Evolutionary conservation across 1,140 invertebrate genomes (phyloP).

Genomic region (Cheumatopsyche charites): DNA sequence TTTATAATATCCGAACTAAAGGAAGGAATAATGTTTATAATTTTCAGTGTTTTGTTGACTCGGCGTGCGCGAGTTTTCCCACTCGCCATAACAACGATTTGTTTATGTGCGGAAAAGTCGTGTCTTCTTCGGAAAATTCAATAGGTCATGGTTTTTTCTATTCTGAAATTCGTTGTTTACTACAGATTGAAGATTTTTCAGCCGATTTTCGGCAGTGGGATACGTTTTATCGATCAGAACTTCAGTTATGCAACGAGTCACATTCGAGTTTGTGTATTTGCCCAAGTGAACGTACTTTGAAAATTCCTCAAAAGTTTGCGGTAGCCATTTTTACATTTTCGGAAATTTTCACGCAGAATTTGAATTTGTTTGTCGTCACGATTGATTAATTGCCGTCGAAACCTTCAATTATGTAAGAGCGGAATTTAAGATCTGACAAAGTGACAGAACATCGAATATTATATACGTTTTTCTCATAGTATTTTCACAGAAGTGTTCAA

Average conservation of each 20-base stretch:
- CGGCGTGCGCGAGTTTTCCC: background rate
- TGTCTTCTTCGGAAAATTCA: background rate
- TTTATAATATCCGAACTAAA: too few relatives aligned
- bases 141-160: conserved; percentile 3
- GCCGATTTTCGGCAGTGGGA: too few relatives aligned
- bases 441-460: too few relatives aligned
- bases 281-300: background rate
- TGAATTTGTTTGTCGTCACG: background rate
- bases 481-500: too few relatives aligned
- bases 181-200: background rate
- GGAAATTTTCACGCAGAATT: conserved; percentile 1
- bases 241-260: conserved; percentile 10
- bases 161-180: background rate
- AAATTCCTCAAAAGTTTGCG: background rate
- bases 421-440: too few relatives aligned
- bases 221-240: background rate
- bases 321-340: background rate
- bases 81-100: conserved; percentile 14
- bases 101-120: conserved; percentile 5
- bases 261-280: background rate
- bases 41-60: background rate
- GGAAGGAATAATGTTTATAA: background rate
- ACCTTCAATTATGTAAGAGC: too few relatives aligned
- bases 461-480: too few relatives aligned
- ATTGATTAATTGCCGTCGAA: background rate